Conservation (phyloP, 2,113 vertebrate genomes). For the Petroica traversi region DNA sequence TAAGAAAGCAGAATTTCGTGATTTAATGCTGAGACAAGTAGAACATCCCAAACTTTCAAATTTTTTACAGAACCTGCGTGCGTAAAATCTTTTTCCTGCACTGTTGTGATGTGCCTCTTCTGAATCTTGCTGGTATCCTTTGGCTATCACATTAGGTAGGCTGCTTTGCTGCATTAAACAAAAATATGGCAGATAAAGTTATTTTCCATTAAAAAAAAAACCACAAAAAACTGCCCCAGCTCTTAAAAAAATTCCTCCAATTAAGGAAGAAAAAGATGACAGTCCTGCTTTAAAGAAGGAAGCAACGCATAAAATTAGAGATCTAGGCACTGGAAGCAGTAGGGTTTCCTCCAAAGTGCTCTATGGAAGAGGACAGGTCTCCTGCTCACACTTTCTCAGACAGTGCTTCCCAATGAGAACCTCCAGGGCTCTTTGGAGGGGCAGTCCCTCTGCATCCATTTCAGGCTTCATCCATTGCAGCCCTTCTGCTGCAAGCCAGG, state of each 20-base stretch:
- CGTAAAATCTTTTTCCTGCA: neutral
- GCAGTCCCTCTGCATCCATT: neutral
- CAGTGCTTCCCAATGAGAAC: neutral
- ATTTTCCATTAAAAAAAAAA: neutral
- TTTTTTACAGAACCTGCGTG: conserved; percentile 41
- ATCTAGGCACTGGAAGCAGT: neutral
- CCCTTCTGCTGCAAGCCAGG: neutral
- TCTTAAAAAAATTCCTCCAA: neutral
- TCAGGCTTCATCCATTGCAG: neutral
- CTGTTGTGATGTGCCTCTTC: neutral
- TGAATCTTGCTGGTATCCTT: neutral
- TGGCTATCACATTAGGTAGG: conserved; percentile 49
- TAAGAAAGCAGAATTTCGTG: conserved; percentile 59
- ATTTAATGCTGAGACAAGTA: conserved; percentile 69
- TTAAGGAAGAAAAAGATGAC: neutral
- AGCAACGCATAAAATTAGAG: neutral
- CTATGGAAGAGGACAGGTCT: neutral
- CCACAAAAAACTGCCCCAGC: too few relatives aligned
- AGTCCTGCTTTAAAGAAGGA: neutral
- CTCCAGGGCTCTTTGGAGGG: neutral
- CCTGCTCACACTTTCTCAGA: neutral
- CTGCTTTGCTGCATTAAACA: conserved; percentile 45
- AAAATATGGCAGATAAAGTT: neutral
- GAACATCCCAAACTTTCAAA: conserved; percentile 63
- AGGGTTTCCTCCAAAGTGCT: neutral